These are phyloP conservation scores for Vireo griseus DNA, from an alignment of 2,797 vertebrate species.

Conservation along the genomic window DNA sequence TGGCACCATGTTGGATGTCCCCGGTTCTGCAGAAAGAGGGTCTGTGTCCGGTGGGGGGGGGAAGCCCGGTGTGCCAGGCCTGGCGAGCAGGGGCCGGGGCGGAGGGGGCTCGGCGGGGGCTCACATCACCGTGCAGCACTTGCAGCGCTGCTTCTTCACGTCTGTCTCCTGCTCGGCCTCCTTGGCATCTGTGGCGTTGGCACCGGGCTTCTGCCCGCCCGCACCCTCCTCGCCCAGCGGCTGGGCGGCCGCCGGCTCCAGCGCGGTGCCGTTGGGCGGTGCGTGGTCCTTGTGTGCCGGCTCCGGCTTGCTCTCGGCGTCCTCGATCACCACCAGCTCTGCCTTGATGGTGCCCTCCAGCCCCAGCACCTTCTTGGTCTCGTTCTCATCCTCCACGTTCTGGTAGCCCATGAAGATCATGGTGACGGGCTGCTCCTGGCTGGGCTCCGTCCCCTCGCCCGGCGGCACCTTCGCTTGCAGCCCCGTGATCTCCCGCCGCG, in stretches of 20 bases:
- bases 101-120: not conserved
- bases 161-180: conserved; percentile 78
- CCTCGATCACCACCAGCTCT: conserved; percentile 88
- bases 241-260: conserved; percentile 49
- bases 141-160: conserved; percentile 91
- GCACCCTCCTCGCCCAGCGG: conserved; percentile 45
- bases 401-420: conserved; percentile 99
- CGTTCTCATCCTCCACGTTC: conserved; percentile 87
- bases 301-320: conserved; percentile 72
- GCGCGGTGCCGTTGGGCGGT: conserved; percentile 82
- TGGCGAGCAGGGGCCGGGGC: conserved; percentile 4
- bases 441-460: conserved; percentile 67
- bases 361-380: conserved; percentile 89
- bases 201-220: conserved; percentile 59
- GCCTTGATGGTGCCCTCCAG: conserved; percentile 90
- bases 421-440: conserved; percentile 85
- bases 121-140: conserved; percentile 96
- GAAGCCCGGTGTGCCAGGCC: not conserved
- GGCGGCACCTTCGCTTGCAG: conserved; percentile 68
- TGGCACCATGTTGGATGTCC: not conserved
- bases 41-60: not conserved
- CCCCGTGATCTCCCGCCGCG: conserved; percentile 82
- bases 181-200: conserved; percentile 67
- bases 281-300: conserved; percentile 68
- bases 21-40: not conserved